Base-by-base conservation (phyloP, 2,797 vertebrate genomes). In the Psittacula derbiana region DNA sequence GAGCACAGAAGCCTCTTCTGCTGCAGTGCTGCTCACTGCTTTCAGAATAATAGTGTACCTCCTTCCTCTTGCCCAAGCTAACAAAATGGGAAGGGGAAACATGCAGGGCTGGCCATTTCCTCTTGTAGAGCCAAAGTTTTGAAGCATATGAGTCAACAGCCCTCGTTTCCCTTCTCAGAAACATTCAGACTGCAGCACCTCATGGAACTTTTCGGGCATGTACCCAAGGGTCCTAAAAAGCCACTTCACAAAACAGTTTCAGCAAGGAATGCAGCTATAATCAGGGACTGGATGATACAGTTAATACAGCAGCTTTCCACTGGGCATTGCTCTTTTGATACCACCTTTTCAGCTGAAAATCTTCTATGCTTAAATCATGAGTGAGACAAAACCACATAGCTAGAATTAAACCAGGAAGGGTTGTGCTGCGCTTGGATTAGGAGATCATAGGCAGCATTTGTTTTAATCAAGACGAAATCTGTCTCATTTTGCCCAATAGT, bases 31-130 rank as follows among this genome's bases (percentile, higher is more conserved):
- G 60, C 65, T 93, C 49, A 5, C 55, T 64, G 3, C 78, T 89
- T 88, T 76, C 80, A 74, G 64, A 82, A 44, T 73, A 91, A 71
- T 16, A 61, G 57, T 21, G n/a, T 52, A 53, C 67, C 64, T 95
- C 94, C 95, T 96, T 95, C 94, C 95, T 94, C 93, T 88, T 88
- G 92, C 88, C 50, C 23, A n/a, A 16, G 44, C 72, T 67, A 64
- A 81, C 80, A 95, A 67, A 97, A 93, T 62, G 88, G 91, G 90
- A 92, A 95, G 83, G 88, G 94, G 93, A 95, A 96, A 67, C 65
- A 62, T n/a, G 71, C 24, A 80, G 90, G 93, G 90, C 78, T 73
- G 74, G 83, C 78, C 86, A 31, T 95, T 96, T 95, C 92, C 93
- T 93, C 90, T 76, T 74, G 46, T 23, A 80, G 11, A 90, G 96